Base-by-base conservation (phyloP, 2,797 vertebrate species). In the Oreortyx pictus region DNA sequence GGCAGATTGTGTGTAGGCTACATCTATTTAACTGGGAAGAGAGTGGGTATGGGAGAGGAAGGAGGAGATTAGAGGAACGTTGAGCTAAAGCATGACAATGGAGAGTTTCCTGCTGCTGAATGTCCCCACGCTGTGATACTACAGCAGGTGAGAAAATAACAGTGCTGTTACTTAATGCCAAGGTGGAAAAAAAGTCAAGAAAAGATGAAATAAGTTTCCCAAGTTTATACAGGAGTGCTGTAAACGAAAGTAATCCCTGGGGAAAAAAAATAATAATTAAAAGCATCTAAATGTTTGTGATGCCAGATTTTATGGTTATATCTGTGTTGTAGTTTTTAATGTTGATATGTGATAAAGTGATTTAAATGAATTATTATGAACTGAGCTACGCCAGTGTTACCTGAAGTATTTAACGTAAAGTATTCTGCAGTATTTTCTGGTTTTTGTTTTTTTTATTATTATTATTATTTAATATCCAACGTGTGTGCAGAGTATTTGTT, bases 401-500 rank as follows among this genome's bases (percentile, higher is more conserved):
- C 95, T 93, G 84, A 89, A 88, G 62, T 88, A 89, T 95, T 91
- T 93, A 95, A 90, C 78, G 46, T 94, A 81, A 46, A 49, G 57
- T 92, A 88, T 50, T 95, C 64, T 78, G 73, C 71, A 94, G 72
- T 90, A 92, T 95, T 96, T 97, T 96, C 92, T 86, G 77, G 8
- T 83, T 93, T 96, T 92, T 64, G 31, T 33, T 57, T 57, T 52
- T 39, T 39, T 39, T 37, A 9, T 46, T 49, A 11, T 49, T 22
- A n/a, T 57, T 57, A n/a, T 64, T 95, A 81, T 96, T 98, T 98
- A 97, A 97, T 98, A 97, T 96, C 79, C 97, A 93, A 93, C 87
- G 79, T 97, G 96, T 95, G 92, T 97, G 43, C 83, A 83, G 88
- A 80, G 83, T 94, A 89, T 89, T 88, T 82, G 78, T 64, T 96